Base-by-base conservation (phyloP, 2,113 vertebrate genomes). In the Hippocampus mohnikei region DNA sequence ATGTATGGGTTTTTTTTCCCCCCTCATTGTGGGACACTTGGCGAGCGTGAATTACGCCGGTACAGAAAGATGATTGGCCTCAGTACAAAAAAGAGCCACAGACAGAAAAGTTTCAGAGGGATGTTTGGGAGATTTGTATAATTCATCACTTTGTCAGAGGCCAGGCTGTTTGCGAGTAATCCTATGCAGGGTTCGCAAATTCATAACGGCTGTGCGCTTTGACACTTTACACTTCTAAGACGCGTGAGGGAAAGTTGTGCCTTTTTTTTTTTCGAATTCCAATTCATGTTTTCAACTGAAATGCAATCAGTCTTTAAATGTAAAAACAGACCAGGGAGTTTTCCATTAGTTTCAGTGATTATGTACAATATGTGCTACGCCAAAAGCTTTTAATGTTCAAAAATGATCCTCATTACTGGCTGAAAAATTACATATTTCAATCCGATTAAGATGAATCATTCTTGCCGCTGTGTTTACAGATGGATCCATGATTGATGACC, bases 101-200 rank as follows among this genome's bases (percentile, higher is more conserved):
- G 55, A 81, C 40, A 58, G 67, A 67, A 68, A 13, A 65, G 69
- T 77, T 67, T 40, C 21, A 42, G 15, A 10, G 21, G 69, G 64
- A 79, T 73, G 67, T 65, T 86, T 75, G 82, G 71, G 69, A 74
- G 76, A 67, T 37, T 76, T 58, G 33, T 61, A 76, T 69, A 75
- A 88, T 88, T 86, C 81, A 85, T 89, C 81, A 86, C 60, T 60
- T 74, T 85, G 82, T 87, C 86, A 81, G 41, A 64, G 72, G 52
- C 81, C 55, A 87, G 76, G 70, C 82, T 84, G 73, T 80, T 81
- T 78, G 73, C 72, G 66, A 59, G 69, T 68, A 82, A 81, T 74
- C 87, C 66, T 72, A 74, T 89, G 75, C 66, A 75, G 78, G 79
- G 77, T 86, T 87, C 77, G 78, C 76, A 78, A 77, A 75, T 71